A percentile compares a stretch with the other conserved stretches of the same genome.
Evolutionary conservation across 1,140 invertebrate species (phyloP).

Genomic region (Drosophila suzukii): DNA sequence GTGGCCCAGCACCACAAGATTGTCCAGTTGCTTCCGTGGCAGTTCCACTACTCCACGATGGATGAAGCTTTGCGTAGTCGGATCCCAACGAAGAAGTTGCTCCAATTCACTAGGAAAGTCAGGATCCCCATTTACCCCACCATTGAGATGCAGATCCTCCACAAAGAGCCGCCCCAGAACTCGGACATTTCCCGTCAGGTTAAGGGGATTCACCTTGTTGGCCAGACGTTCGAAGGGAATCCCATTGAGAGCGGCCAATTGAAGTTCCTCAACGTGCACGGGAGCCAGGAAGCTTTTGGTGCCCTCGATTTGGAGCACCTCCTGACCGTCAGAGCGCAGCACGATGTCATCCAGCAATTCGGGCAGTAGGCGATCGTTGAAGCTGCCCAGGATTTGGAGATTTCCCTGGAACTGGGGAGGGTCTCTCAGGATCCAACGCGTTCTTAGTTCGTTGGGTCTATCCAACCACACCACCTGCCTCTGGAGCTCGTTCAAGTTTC

Average conservation of each 20-base stretch:
- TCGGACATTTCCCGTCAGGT: slow-evolving; percentile 48
- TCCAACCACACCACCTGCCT: slow-evolving; percentile 73
- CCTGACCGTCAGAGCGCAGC: slow-evolving; percentile 22
- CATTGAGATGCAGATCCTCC: slow-evolving; percentile 42
- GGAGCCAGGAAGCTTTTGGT: slow-evolving; percentile 63
- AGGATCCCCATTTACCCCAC: slow-evolving; percentile 32
- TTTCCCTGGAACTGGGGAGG: slow-evolving; percentile 44
- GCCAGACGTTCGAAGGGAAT: slow-evolving; percentile 60
- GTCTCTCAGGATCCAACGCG: slow-evolving; percentile 48
- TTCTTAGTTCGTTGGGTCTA: slow-evolving; percentile 61
- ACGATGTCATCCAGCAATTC: slow-evolving; percentile 68
- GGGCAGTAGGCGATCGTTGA: slow-evolving; percentile 57
- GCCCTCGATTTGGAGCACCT: slow-evolving; percentile 51
- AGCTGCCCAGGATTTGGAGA: slow-evolving; percentile 57
- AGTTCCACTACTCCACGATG: slow-evolving; percentile 39
- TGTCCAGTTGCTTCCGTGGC: slow-evolving; percentile 17
- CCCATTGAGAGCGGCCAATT: slow-evolving; percentile 61
- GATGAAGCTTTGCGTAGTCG: slow-evolving; percentile 29
- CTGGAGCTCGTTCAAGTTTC: slow-evolving; percentile 51
- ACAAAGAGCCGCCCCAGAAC: slow-evolving; percentile 53
- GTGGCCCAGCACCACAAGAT: slow-evolving; percentile 59
- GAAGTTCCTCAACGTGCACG: slow-evolving; percentile 26
- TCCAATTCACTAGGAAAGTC: slow-evolving; percentile 18
- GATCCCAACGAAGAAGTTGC: slow-evolving; percentile 45
- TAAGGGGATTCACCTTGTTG: slow-evolving; percentile 26